Evolutionary conservation across 2,113 vertebrate species (phyloP).

Genomic region (Phyllostomus hastatus): DNA sequence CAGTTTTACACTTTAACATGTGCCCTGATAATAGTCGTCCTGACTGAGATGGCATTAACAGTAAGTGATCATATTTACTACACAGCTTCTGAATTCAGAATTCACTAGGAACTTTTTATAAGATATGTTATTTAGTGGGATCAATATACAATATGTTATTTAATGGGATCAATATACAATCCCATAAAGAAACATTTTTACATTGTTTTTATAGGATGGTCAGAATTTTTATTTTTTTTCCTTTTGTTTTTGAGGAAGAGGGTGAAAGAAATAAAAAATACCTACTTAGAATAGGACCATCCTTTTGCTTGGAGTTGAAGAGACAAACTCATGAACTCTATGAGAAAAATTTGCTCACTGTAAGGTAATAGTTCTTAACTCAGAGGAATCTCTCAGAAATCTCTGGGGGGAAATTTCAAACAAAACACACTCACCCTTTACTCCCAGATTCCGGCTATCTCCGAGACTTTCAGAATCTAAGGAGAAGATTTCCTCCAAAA

Average conservation of each 20-base stretch:
- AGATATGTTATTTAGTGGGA: neutral
- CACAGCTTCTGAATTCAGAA: neutral
- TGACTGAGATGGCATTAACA: neutral
- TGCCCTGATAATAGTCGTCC: neutral
- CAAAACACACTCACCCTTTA: neutral
- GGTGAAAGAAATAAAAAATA: neutral
- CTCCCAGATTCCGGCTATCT: neutral
- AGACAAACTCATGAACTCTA: neutral
- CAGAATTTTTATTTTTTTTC: neutral
- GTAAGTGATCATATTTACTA: neutral
- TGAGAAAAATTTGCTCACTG: neutral
- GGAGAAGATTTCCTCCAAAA: neutral
- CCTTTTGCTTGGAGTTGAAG: neutral
- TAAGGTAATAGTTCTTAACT: neutral
- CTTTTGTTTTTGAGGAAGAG: neutral
- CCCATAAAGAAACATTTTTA: neutral
- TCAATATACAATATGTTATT: neutral
- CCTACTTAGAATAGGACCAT: neutral
- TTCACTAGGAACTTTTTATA: slow-evolving; percentile 1
- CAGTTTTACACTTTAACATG: neutral
- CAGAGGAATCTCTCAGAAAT: neutral
- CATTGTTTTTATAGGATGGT: neutral
- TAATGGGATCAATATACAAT: neutral
- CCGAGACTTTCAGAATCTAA: neutral
- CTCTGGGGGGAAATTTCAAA: neutral